These are phyloP conservation scores for Brevimyrus niger DNA, from an alignment of 2,113 vertebrate genomes.

Conservation along the genomic window DNA sequence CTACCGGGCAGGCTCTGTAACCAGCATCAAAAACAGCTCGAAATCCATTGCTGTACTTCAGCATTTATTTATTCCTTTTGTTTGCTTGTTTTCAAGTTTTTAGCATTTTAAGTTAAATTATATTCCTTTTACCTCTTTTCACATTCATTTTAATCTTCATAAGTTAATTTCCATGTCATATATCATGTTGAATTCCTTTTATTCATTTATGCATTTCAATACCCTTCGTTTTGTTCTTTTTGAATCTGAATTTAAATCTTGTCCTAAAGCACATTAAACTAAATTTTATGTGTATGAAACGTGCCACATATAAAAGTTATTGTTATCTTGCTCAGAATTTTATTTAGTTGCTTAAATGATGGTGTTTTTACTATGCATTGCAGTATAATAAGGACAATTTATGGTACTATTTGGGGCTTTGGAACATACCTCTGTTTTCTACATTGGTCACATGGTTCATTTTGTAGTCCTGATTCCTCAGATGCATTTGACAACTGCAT, in stretches of 20 bases:
- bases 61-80: background rate
- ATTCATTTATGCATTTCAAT: background rate
- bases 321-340: background rate
- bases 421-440: background rate
- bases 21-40: background rate
- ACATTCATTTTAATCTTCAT: background rate
- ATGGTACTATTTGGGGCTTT: background rate
- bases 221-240: background rate
- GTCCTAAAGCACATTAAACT: background rate
- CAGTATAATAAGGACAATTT: background rate
- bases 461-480: no score
- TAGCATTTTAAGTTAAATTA: background rate
- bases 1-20: no score
- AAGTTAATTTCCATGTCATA: background rate
- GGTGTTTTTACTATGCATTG: background rate
- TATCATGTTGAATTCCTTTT: background rate
- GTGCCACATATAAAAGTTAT: background rate
- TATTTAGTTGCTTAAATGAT: background rate
- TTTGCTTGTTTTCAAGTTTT: background rate
- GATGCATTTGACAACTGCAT: background rate
- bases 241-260: background rate
- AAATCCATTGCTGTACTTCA: background rate
- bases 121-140: background rate
- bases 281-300: background rate
- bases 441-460: background rate